A percentile compares a stretch with the other conserved stretches of the same genome.
Evolutionary conservation across 2,888 invertebrate genomes (phyloP).

Genomic region (Tetragnatha montana): DNA sequence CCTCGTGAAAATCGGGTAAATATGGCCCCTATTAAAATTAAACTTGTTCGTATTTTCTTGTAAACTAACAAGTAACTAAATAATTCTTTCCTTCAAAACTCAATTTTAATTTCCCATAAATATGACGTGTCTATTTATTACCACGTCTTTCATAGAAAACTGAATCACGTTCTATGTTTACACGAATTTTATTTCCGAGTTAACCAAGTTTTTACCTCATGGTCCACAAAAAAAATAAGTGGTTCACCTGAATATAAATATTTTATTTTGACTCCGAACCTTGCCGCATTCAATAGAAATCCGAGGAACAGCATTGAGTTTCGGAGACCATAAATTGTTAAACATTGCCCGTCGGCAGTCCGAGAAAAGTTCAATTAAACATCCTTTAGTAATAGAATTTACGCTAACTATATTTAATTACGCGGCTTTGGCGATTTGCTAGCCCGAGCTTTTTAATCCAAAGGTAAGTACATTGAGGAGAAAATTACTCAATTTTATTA

Average conservation of each 20-base stretch:
- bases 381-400: constrained; percentile 54
- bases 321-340: constrained; percentile 32
- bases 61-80: background rate
- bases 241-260: background rate
- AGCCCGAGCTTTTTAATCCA: constrained; percentile 2
- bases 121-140: background rate
- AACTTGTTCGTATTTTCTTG: too few relatives aligned
- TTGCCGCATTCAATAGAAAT: background rate
- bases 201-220: background rate
- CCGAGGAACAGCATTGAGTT: background rate
- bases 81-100: background rate
- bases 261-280: constrained; percentile 8
- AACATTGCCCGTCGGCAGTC: constrained; percentile 24
- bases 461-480: constrained; percentile 16
- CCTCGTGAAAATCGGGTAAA: too few relatives aligned
- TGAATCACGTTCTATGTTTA: background rate
- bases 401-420: constrained; percentile 63
- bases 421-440: constrained; percentile 19
- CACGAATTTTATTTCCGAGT: background rate
- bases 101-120: background rate
- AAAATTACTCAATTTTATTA: constrained; percentile 60
- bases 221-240: background rate
- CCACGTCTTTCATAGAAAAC: background rate
- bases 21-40: too few relatives aligned
- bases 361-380: constrained; percentile 53